Conservation (phyloP, 2,888 invertebrate genomes). For the Crossocerus cetratus region DNA sequence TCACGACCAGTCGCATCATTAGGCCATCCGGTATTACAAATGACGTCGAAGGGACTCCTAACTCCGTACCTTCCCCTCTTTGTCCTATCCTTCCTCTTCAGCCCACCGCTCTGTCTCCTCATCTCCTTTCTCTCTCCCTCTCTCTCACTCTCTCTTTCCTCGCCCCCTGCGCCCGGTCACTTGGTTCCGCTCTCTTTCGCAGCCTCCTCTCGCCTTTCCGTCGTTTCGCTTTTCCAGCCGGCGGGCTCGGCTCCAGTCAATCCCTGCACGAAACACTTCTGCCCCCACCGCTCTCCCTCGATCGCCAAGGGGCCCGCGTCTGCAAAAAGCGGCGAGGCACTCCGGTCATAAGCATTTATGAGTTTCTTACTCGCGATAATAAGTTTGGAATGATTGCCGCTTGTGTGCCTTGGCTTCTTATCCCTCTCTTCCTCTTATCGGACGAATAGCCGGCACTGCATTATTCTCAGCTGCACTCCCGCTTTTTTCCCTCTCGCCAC, state of each 20-base stretch:
- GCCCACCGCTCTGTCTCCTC: conserved; percentile 2
- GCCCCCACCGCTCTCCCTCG: conserved; percentile 56
- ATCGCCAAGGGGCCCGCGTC: conserved; percentile 36
- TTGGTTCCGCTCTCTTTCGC: conserved; percentile 10
- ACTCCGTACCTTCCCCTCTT: conserved; percentile 34
- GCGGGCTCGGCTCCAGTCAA: conserved; percentile 39
- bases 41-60: conserved; percentile 58
- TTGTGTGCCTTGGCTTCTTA: conserved; percentile 43
- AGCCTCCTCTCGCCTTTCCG: conserved; percentile 7
- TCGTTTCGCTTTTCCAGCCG: conserved; percentile 6
- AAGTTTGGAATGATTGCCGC: conserved; percentile 61
- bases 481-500: no score
- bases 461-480: no score
- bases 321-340: conserved; percentile 54
- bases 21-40: conserved; percentile 67
- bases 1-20: conserved; percentile 69
- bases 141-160: neutral
- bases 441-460: no score
- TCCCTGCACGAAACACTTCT: conserved; percentile 41
- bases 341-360: conserved; percentile 62
- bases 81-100: conserved; percentile 6
- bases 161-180: neutral
- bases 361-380: conserved; percentile 65
- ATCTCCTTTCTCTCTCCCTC: neutral
- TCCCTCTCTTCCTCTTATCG: no score